These are phyloP conservation scores for Pyrgilauda ruficollis DNA, from an alignment of 2,113 vertebrate species.

Conservation along the genomic window DNA sequence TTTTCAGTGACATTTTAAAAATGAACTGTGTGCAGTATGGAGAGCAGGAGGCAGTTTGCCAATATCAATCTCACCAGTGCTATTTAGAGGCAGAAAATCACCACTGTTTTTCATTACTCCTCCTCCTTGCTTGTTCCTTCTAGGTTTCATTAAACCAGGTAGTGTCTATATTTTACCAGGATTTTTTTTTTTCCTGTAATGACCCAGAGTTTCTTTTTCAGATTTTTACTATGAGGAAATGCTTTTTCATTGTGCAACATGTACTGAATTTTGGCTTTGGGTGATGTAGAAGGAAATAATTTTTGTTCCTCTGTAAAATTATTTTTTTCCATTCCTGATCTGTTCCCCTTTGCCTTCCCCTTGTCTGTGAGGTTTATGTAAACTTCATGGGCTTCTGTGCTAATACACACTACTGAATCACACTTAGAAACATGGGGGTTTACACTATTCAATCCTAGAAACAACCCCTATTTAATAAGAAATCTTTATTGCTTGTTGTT, in stretches of 20 bases:
- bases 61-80: not conserved
- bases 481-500: not conserved
- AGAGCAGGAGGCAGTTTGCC: not conserved
- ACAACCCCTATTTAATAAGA: not conserved
- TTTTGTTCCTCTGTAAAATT: not conserved
- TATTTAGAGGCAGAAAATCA: conserved; percentile 17
- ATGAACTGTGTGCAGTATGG: not conserved
- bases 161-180: not conserved
- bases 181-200: not conserved
- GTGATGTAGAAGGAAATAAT: not conserved
- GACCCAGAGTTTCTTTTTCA: not conserved
- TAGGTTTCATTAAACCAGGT: not conserved
- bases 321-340: not conserved
- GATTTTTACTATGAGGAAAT: not conserved
- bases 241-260: not conserved
- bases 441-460: not conserved
- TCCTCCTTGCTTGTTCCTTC: not conserved
- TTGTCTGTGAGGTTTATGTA: not conserved
- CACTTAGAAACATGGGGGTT: not conserved
- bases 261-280: not conserved
- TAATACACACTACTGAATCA: not conserved
- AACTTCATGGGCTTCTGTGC: fast-evolving
- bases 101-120: not conserved
- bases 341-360: not conserved
- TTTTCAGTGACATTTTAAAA: not conserved